These are phyloP conservation scores for Barypeithes pellucidus DNA, from an alignment of 2,888 invertebrate genomes.

Conservation along the genomic window DNA sequence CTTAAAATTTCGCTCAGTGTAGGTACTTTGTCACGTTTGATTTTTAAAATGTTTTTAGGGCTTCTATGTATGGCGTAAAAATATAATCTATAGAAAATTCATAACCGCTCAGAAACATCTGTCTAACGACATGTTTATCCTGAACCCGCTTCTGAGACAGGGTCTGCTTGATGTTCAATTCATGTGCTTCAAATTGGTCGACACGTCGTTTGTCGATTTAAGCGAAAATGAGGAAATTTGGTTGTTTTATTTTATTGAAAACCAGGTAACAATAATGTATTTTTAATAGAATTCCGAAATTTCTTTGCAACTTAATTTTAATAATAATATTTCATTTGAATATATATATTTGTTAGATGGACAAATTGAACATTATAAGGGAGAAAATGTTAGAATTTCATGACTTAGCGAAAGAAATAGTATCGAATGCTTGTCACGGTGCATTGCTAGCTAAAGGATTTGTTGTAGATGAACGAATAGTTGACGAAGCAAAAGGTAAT, in stretches of 20 bases:
- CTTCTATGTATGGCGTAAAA: constrained; percentile 64
- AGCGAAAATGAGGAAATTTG: constrained; percentile 71
- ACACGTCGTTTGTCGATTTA: constrained; percentile 77
- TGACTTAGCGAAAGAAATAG: constrained; percentile 73
- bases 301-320: not conserved
- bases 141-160: constrained; percentile 81
- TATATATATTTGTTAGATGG: too few relatives aligned
- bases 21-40: too few relatives aligned
- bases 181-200: constrained; percentile 78
- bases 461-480: constrained; percentile 79
- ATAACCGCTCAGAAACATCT: constrained; percentile 75
- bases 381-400: constrained; percentile 71
- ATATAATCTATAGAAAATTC: constrained; percentile 80
- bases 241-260: constrained; percentile 81
- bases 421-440: constrained; percentile 82
- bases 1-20: too few relatives aligned
- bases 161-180: constrained; percentile 82
- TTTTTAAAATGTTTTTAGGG: constrained; percentile 54
- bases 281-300: not conserved
- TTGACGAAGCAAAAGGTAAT: constrained; percentile 60
- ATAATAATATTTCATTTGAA: not conserved
- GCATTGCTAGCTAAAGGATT: constrained; percentile 85
- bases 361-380: constrained; percentile 65
- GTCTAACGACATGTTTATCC: constrained; percentile 81
- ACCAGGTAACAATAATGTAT: constrained; percentile 74